Evolutionary conservation across 2,797 vertebrate genomes (phyloP).

Genomic region (Mormyrus hasselquistii): DNA sequence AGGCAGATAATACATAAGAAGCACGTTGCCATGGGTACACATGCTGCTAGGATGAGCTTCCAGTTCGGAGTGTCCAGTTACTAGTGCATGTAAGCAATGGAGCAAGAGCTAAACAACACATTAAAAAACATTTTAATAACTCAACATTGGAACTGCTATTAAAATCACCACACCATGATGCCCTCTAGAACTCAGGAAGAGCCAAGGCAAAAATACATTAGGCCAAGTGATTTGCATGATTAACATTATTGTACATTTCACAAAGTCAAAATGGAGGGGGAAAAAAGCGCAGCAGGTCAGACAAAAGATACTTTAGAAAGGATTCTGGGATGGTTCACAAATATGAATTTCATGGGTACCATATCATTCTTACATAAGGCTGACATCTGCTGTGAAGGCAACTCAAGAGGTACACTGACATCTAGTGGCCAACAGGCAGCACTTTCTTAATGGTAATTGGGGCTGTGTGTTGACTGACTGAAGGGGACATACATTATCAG

Average conservation of each 20-base stretch:
- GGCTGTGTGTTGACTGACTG: neutral
- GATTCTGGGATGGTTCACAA: neutral
- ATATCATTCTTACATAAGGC: neutral
- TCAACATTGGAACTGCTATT: neutral
- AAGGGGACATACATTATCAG: neutral
- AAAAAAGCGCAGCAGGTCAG: neutral
- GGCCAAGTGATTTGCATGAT: neutral
- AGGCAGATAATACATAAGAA: neutral
- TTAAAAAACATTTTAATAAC: neutral
- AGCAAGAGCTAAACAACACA: neutral
- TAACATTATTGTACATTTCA: neutral
- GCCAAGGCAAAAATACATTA: neutral
- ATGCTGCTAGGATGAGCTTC: neutral
- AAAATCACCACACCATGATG: neutral
- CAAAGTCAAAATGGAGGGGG: neutral
- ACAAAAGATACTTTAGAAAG: neutral
- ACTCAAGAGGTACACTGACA: slow-evolving; percentile 15
- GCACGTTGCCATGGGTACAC: neutral
- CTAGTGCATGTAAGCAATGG: neutral
- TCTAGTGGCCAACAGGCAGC: neutral
- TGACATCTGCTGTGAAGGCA: neutral
- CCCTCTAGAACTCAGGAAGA: neutral
- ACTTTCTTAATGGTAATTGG: neutral
- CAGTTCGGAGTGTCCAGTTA: neutral
- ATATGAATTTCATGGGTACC: neutral